Evolutionary conservation across 2,113 vertebrate genomes (phyloP).

Genomic region (Lophotis ruficrista): DNA sequence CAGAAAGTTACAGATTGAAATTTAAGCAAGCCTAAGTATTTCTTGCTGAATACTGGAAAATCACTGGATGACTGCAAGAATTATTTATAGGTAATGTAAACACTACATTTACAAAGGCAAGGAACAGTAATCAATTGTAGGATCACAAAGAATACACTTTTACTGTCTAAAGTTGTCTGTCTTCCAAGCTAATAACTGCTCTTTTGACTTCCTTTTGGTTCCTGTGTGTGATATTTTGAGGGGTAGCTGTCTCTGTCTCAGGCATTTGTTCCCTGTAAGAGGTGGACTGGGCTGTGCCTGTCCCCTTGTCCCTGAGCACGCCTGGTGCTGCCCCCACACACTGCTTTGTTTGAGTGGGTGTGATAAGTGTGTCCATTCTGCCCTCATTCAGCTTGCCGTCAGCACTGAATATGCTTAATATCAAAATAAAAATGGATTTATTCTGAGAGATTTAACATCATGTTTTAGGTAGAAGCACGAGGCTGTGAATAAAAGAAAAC

Average conservation of each 20-base stretch:
- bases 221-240: background rate
- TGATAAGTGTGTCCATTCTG: fast-evolving
- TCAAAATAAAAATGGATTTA: background rate
- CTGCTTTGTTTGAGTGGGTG: background rate
- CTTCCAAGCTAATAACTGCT: background rate
- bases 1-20: background rate
- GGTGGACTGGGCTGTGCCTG: background rate
- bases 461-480: fast-evolving
- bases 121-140: background rate
- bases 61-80: background rate
- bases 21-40: background rate
- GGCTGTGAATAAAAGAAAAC: background rate
- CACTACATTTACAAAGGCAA: background rate
- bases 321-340: background rate
- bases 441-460: background rate
- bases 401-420: background rate
- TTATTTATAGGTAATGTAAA: background rate
- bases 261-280: background rate
- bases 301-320: fast-evolving
- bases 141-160: background rate
- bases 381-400: background rate
- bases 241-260: background rate
- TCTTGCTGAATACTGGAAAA: background rate
- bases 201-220: background rate
- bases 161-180: background rate